Conservation (phyloP, 2,113 vertebrate genomes). For the Serranochromis macrocephalus region DNA sequence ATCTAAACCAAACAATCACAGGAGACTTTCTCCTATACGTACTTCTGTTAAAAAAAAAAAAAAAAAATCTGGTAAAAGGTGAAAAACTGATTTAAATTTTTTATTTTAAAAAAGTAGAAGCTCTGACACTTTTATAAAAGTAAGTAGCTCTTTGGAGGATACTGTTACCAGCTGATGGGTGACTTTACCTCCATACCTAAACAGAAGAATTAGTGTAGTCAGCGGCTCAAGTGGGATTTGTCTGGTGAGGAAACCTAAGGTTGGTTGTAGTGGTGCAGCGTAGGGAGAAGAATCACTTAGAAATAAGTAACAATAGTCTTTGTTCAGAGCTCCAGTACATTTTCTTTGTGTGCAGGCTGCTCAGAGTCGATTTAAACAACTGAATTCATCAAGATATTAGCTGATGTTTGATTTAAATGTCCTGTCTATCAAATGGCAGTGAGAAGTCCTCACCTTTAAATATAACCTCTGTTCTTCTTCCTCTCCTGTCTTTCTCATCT, state of each 20-base stretch:
- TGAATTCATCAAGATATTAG: background rate
- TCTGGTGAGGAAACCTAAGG: background rate
- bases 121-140: background rate
- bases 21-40: background rate
- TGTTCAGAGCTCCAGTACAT: background rate
- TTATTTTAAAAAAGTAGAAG: background rate
- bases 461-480: background rate
- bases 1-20: background rate
- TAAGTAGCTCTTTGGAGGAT: background rate
- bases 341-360: background rate
- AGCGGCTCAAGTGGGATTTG: background rate
- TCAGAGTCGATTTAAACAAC: background rate
- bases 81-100: background rate
- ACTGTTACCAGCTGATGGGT: background rate
- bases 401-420: background rate
- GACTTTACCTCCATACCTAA: background rate
- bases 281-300: background rate
- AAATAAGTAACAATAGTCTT: background rate
- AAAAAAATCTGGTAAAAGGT: background rate
- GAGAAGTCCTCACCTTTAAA: background rate
- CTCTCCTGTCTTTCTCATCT: background rate
- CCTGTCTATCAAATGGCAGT: background rate
- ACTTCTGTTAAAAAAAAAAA: background rate
- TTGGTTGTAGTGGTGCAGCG: background rate
- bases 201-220: background rate